Percentiles rank a stretch among this genome's conserved stretches.
Evolutionary conservation across 2,113 vertebrate species (phyloP).

Genomic region (Proterorhinus semilunaris): DNA sequence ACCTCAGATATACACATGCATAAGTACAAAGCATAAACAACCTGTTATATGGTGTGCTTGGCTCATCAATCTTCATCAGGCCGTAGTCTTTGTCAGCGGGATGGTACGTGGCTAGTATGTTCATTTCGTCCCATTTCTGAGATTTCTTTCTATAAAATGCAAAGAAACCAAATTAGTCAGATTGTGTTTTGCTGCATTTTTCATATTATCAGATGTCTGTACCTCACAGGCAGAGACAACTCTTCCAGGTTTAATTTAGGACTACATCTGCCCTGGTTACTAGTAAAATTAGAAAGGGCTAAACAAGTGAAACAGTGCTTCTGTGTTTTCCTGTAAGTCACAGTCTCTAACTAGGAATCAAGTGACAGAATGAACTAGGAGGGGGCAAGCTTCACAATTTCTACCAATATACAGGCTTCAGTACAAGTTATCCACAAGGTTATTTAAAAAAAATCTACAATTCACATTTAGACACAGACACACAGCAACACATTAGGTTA

Average conservation of each 20-base stretch:
- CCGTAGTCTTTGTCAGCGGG: slow-evolving; percentile 97
- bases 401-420: neutral
- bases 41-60: slow-evolving; percentile 95
- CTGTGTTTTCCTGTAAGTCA: no score
- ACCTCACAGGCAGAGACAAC: slow-evolving; percentile 8
- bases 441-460: no score
- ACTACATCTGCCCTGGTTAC: slow-evolving; percentile 50
- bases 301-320: slow-evolving; percentile 17
- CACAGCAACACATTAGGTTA: neutral
- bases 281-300: slow-evolving; percentile 44
- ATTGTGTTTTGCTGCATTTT: neutral
- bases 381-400: neutral
- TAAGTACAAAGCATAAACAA: slow-evolving; percentile 46
- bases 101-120: slow-evolving; percentile 97
- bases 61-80: slow-evolving; percentile 98
- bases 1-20: neutral
- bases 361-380: no score
- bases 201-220: neutral
- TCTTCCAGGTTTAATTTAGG: slow-evolving; percentile 42
- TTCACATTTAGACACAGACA: neutral
- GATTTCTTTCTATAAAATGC: slow-evolving; percentile 88
- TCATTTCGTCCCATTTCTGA: slow-evolving; percentile 99
- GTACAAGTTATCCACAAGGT: neutral
- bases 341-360: no score
- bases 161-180: neutral